A percentile compares a stretch with the other conserved stretches of the same genome.
Evolutionary conservation across 2,113 vertebrate species (phyloP).

Genomic region (Carassius auratus): DNA sequence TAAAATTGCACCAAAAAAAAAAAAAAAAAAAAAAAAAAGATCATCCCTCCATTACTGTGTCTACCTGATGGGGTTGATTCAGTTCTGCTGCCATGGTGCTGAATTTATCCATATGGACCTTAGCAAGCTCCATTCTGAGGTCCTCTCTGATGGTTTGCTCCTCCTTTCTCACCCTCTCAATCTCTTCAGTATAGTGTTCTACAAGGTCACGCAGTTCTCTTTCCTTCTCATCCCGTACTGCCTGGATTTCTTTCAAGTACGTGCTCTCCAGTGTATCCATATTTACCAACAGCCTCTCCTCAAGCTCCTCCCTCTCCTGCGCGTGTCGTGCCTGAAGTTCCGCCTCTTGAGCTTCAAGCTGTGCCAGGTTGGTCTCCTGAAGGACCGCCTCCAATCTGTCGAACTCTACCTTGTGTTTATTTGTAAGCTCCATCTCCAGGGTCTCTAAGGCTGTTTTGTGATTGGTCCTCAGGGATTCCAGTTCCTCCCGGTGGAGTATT

Average conservation of each 20-base stretch:
- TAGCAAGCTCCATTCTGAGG: constrained; percentile 72
- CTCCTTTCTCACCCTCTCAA: constrained; percentile 68
- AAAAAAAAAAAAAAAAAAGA: neutral
- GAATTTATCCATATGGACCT: constrained; percentile 77
- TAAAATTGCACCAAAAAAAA: neutral
- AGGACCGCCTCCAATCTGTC: constrained; percentile 65
- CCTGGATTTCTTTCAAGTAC: constrained; percentile 85
- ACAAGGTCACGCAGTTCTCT: constrained; percentile 74
- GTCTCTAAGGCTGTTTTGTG: constrained; percentile 67
- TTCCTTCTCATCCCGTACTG: constrained; percentile 71
- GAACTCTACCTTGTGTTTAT: constrained; percentile 70
- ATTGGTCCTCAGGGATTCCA: constrained; percentile 61
- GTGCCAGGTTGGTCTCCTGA: constrained; percentile 69
- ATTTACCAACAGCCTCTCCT: constrained; percentile 79
- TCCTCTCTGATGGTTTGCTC: constrained; percentile 71
- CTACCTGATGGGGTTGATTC: constrained; percentile 80
- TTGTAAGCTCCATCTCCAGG: constrained; percentile 63
- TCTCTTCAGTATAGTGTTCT: constrained; percentile 59
- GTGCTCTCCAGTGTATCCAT: constrained; percentile 85
- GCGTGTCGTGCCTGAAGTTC: constrained; percentile 76
- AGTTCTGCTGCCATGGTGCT: constrained; percentile 78
- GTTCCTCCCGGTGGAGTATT: constrained; percentile 61
- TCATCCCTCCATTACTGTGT: neutral
- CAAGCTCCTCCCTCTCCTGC: constrained; percentile 77
- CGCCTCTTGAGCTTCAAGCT: constrained; percentile 73